Evolutionary conservation across 2,797 vertebrate species (phyloP).

Genomic region (Channallabes apus): DNA sequence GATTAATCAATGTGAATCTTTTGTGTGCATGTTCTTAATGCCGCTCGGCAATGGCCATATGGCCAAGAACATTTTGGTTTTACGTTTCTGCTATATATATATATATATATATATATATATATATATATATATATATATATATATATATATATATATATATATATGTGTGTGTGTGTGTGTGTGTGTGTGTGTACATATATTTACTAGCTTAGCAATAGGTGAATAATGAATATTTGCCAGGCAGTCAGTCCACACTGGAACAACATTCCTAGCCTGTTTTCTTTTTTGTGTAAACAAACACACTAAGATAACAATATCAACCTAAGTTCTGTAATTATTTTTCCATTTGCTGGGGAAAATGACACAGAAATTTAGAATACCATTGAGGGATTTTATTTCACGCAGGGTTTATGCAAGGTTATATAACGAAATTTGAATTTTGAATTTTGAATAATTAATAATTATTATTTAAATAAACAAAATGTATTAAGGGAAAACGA

Average conservation of each 20-base stretch:
- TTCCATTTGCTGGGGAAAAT: conserved; percentile 20
- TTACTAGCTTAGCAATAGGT: conserved; percentile 29
- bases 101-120: no score
- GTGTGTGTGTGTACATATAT: neutral
- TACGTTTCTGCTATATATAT: conserved; percentile 18
- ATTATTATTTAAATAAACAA: no score
- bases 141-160: no score
- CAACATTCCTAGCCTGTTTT: conserved; percentile 48
- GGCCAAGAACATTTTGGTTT: conserved; percentile 35
- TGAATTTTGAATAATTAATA: no score
- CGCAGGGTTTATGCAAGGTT: neutral
- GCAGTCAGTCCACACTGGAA: conserved; percentile 28
- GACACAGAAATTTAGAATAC: conserved; percentile 15
- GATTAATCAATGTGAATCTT: conserved; percentile 33
- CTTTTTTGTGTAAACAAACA: conserved; percentile 47
- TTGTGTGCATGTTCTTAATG: conserved; percentile 28
- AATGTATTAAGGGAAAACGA: neutral
- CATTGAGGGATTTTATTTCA: neutral
- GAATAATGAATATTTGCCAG: conserved; percentile 3
- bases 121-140: no score
- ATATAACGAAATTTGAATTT: neutral
- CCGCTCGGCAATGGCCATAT: conserved; percentile 34
- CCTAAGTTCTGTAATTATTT: conserved; percentile 36
- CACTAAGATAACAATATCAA: conserved; percentile 39
- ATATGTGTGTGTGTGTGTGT: no score